phyloP scores from a whole-genome alignment of 2,888 invertebrate genomes.

The Calameuta idolon region DNA sequence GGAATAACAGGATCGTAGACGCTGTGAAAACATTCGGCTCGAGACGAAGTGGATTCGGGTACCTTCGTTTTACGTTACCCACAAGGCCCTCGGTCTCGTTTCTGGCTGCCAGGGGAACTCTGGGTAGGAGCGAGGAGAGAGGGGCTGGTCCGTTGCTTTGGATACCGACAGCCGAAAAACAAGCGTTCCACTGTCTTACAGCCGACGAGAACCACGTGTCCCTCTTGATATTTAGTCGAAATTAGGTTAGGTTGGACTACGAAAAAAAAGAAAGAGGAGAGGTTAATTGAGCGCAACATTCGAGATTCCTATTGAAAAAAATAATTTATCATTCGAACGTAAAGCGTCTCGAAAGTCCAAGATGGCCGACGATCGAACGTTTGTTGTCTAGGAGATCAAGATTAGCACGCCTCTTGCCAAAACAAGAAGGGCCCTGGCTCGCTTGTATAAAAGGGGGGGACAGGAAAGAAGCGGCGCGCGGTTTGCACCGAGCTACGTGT shows the following conservation, averaged over 20 bases:
- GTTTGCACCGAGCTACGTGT: not conserved
- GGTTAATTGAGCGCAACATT: not conserved
- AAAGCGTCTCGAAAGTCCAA: not conserved
- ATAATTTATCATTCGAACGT: not conserved
- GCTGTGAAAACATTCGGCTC: constrained; percentile 26
- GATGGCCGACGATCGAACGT: not conserved
- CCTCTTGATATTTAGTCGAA: not conserved
- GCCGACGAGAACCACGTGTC: not conserved
- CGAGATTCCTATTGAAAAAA: not conserved
- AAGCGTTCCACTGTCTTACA: not conserved
- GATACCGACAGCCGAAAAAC: not conserved
- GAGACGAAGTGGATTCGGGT: constrained; percentile 21
- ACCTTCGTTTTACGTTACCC: not conserved
- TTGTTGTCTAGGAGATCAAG: not conserved
- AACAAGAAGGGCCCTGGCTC: not conserved
- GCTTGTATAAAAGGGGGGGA: not conserved
- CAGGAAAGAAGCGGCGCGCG: not conserved
- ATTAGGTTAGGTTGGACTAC: not conserved
- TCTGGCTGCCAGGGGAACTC: not conserved
- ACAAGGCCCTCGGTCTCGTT: not conserved
- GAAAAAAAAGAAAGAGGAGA: not conserved
- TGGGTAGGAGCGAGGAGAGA: not conserved
- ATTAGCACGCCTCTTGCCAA: not conserved
- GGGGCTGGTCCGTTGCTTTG: not conserved
- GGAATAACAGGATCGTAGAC: constrained; percentile 26